phyloP scores from a whole-genome alignment of 2,888 invertebrate species.

The Tenthredo mesomela region DNA sequence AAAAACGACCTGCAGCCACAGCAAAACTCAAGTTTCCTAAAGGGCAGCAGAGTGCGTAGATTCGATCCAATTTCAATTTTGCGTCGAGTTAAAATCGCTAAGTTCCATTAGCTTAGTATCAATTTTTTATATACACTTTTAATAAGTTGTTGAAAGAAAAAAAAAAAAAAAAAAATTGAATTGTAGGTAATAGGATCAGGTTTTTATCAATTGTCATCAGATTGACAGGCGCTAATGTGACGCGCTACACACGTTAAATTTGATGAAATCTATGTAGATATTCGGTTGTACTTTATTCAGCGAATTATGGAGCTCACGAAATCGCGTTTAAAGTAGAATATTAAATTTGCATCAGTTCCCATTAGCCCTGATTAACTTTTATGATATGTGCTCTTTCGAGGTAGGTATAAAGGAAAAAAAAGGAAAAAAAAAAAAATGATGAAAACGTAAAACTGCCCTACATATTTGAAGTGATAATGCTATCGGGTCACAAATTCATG shows the following conservation, averaged over 20 bases:
- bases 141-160: too few species aligned
- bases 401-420: neutral
- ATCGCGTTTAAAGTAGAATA: neutral
- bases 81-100: neutral
- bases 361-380: slow-evolving; percentile 24
- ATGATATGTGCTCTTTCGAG: neutral
- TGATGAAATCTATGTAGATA: too few species aligned
- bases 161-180: too few species aligned
- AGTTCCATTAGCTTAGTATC: neutral
- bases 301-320: neutral
- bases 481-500: neutral
- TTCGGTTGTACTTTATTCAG: too few species aligned
- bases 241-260: too few species aligned
- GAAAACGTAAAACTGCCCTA: neutral
- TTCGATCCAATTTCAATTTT: neutral
- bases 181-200: too few species aligned
- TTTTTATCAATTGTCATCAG: too few species aligned
- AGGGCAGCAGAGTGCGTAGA: neutral
- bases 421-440: neutral
- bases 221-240: too few species aligned
- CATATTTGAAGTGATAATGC: neutral
- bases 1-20: neutral
- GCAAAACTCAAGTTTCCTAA: slow-evolving; percentile 8
- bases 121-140: neutral
- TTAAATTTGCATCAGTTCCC: neutral